These are phyloP conservation scores for Ariopsis seemanni DNA, from an alignment of 2,113 vertebrate species.

Conservation along the genomic window DNA sequence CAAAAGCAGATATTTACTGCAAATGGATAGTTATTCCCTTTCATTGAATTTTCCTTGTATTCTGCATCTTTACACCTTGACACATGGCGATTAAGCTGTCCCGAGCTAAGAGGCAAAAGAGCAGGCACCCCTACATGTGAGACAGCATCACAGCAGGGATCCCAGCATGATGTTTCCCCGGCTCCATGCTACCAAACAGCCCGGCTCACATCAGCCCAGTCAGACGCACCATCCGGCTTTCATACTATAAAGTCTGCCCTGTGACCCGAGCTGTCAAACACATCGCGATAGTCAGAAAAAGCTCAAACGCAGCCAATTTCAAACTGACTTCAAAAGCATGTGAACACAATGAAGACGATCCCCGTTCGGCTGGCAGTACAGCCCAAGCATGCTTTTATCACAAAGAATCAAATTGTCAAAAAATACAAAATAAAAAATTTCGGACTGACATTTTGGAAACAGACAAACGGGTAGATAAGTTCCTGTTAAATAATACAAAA, in stretches of 20 bases:
- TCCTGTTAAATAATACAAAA: neutral
- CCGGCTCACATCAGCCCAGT: constrained; percentile 20
- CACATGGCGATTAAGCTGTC: constrained; percentile 52
- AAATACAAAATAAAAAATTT: neutral
- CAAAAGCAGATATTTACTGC: constrained; percentile 10
- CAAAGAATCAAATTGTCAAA: neutral
- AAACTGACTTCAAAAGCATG: constrained; percentile 5
- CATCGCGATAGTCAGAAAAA: constrained; percentile 7
- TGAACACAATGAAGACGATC: neutral
- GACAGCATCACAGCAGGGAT: constrained; percentile 43
- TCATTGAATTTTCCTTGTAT: constrained; percentile 31
- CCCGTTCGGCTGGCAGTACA: neutral
- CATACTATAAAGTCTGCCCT: constrained; percentile 12
- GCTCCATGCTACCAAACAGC: constrained; percentile 17
- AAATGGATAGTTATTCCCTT: constrained; percentile 22
- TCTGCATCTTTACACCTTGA: constrained; percentile 47
- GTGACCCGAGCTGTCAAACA: constrained; percentile 10
- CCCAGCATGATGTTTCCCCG: constrained; percentile 43
- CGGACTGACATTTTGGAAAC: neutral
- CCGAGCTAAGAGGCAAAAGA: constrained; percentile 44
- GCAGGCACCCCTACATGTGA: constrained; percentile 31
- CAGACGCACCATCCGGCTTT: constrained; percentile 5
- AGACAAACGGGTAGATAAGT: neutral
- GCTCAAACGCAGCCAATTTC: constrained; percentile 4
- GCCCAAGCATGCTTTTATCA: neutral